Conservation (phyloP, 2,113 vertebrate species). For the Galemys pyrenaicus region DNA sequence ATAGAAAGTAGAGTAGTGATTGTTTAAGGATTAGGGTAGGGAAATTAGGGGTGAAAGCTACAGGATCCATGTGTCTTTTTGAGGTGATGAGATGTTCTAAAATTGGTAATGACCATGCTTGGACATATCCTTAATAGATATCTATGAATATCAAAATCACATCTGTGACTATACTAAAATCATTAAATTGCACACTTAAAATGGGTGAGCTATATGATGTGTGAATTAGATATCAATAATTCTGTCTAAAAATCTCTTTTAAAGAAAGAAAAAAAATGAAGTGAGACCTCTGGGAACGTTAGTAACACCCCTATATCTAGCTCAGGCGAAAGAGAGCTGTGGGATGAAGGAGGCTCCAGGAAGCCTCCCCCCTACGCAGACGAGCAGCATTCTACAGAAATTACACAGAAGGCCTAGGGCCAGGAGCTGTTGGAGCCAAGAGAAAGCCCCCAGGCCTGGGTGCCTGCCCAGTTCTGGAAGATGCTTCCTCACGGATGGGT, state of each 20-base stretch:
- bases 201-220: background rate
- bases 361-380: background rate
- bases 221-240: background rate
- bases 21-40: background rate
- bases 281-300: background rate
- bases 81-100: conserved; percentile 8
- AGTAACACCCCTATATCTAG: background rate
- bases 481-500: background rate
- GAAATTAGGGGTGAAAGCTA: background rate
- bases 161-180: background rate
- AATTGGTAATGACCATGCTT: background rate
- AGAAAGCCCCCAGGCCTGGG: background rate
- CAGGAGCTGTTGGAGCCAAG: background rate
- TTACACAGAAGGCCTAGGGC: background rate
- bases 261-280: background rate
- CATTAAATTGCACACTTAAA: background rate
- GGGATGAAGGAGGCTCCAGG: background rate
- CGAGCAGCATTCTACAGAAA: background rate
- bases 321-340: background rate
- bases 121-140: background rate
- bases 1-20: background rate
- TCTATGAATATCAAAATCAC: too few species aligned
- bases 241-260: background rate
- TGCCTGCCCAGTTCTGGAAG: too few species aligned
- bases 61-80: background rate